Conservation (phyloP, 1,140 invertebrate genomes). For the Drosophila subobscura region DNA sequence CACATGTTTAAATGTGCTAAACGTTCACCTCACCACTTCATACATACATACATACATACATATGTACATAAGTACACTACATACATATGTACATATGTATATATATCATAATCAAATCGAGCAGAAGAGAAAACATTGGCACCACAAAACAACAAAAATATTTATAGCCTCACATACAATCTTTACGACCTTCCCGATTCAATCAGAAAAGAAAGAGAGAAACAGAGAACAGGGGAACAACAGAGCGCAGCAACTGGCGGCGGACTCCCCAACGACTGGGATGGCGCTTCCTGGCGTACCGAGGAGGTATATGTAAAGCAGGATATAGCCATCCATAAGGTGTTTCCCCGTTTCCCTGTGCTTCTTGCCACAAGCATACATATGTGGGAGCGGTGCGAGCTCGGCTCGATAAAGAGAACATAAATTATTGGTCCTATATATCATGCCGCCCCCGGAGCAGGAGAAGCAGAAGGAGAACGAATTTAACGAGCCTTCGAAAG, state of each 20-base stretch:
- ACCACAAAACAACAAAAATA: conserved; percentile 45
- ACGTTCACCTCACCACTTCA: no score
- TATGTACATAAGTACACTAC: conserved; percentile 1
- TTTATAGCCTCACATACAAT: conserved; percentile 49
- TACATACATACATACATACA: neutral
- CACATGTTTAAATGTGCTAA: no score
- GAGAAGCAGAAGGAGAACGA: conserved; percentile 33
- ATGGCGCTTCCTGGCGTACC: conserved; percentile 41
- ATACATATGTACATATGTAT: conserved; percentile 19
- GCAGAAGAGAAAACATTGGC: conserved; percentile 11
- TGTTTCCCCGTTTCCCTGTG: conserved; percentile 33
- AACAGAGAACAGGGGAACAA: neutral
- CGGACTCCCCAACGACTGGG: conserved; percentile 24
- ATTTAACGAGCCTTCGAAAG: conserved; percentile 50
- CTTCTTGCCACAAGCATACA: neutral
- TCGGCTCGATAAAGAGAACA: conserved; percentile 48
- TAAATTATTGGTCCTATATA: conserved; percentile 50
- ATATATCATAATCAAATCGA: conserved; percentile 48
- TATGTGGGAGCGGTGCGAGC: conserved; percentile 14
- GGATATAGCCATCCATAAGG: conserved; percentile 53
- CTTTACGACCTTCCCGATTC: conserved; percentile 51
- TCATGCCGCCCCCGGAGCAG: conserved; percentile 8
- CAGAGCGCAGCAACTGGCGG: neutral
- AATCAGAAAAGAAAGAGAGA: conserved; percentile 32
- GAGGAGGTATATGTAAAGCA: conserved; percentile 2